Evolutionary conservation across 2,797 vertebrate species (phyloP).

Genomic region (Protosalanx chinensis): DNA sequence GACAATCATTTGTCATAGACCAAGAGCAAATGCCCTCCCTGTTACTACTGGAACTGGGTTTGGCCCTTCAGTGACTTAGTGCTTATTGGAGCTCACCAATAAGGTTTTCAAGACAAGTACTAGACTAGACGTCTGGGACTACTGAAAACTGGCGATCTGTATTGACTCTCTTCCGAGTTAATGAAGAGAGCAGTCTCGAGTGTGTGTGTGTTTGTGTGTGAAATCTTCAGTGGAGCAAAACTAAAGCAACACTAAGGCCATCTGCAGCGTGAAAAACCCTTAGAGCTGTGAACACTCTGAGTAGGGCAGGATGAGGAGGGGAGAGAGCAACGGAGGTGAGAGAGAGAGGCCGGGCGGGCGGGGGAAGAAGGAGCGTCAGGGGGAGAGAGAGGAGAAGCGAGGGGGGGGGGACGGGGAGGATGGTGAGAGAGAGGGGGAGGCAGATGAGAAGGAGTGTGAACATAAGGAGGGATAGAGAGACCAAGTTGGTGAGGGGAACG

Average conservation of each 20-base stretch:
- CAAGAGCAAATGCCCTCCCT: too few relatives aligned
- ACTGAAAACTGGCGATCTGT: conserved; percentile 13
- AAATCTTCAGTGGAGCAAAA: conserved; percentile 46
- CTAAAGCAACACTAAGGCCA: conserved; percentile 32
- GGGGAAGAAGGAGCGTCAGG: conserved; percentile 10
- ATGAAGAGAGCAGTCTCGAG: conserved; percentile 39
- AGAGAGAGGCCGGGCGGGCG: conserved; percentile 10
- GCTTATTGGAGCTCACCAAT: too few relatives aligned
- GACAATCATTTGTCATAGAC: too few relatives aligned
- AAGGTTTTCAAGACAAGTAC: too few relatives aligned
- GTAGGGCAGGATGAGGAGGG: conserved; percentile 48
- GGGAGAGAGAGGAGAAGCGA: background rate
- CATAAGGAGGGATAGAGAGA: conserved; percentile 1
- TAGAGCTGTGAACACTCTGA: conserved; percentile 54
- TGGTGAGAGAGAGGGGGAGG: conserved; percentile 5
- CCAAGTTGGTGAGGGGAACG: background rate
- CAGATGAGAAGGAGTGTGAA: conserved; percentile 17
- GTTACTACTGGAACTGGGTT: too few relatives aligned
- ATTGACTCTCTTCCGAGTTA: conserved; percentile 26
- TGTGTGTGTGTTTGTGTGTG: conserved; percentile 23
- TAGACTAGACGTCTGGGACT: too few relatives aligned
- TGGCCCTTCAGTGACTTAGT: too few relatives aligned
- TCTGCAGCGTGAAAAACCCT: conserved; percentile 59
- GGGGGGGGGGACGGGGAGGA: background rate
- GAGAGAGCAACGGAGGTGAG: conserved; percentile 24